These are phyloP conservation scores for Barypeithes pellucidus DNA, from an alignment of 2,888 invertebrate genomes.

Conservation along the genomic window DNA sequence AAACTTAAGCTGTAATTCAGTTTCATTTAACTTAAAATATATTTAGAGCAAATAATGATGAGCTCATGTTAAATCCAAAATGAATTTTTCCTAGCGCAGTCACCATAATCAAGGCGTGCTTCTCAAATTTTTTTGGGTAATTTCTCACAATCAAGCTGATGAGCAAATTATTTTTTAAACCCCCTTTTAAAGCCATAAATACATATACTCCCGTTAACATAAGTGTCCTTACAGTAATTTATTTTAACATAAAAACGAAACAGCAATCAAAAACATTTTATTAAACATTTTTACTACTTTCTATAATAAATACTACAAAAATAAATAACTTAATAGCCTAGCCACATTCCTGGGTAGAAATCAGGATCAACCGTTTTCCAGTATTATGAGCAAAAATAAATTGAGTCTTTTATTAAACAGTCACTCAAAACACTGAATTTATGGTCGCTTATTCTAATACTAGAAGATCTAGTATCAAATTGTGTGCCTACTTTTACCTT, in stretches of 20 bases:
- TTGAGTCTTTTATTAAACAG: background rate
- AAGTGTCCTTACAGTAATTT: too few species aligned
- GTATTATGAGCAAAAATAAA: slow-evolving; percentile 19
- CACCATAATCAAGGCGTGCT: too few species aligned
- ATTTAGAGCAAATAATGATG: too few species aligned
- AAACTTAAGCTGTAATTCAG: too few species aligned
- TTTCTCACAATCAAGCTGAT: too few species aligned
- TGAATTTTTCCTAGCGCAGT: too few species aligned
- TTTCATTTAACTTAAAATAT: too few species aligned
- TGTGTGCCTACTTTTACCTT: background rate
- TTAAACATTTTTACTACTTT: background rate
- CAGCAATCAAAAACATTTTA: background rate
- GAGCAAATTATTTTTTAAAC: too few species aligned
- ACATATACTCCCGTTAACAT: too few species aligned
- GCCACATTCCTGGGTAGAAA: background rate
- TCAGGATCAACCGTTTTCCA: background rate
- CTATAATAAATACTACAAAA: slow-evolving; percentile 11
- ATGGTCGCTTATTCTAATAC: background rate
- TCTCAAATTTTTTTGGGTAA: too few species aligned
- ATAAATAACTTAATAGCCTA: slow-evolving; percentile 19
- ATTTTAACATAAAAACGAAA: slow-evolving; percentile 6
- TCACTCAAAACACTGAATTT: slow-evolving; percentile 16
- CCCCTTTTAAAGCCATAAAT: too few species aligned
- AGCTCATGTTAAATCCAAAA: too few species aligned
- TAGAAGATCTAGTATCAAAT: background rate